Conservation (phyloP, 2,113 vertebrate species). For the Phodopus roborovskii region DNA sequence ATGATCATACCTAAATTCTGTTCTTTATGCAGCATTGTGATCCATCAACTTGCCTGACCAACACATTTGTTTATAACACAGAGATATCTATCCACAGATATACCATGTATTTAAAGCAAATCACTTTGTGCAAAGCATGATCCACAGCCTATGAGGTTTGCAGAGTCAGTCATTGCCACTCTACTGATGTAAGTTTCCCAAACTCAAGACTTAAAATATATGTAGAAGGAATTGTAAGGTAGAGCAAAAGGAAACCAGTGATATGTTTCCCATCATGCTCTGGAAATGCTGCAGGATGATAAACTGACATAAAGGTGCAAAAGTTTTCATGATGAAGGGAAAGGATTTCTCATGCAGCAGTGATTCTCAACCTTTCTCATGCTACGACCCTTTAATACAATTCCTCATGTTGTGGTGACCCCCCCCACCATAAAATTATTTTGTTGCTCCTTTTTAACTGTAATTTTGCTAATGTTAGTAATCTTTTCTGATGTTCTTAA, state of each 20-base stretch:
- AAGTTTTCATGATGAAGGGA: background rate
- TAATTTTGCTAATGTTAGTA: background rate
- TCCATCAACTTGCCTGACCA: background rate
- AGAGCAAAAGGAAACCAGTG: background rate
- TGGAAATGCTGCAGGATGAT: background rate
- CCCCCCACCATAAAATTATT: too few relatives aligned
- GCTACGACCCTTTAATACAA: background rate
- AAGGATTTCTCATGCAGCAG: background rate
- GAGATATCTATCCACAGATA: background rate
- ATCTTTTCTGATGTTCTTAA: background rate
- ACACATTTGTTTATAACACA: background rate
- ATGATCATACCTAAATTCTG: background rate
- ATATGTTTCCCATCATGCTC: background rate
- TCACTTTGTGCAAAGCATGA: background rate
- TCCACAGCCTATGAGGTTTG: background rate
- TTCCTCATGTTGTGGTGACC: background rate
- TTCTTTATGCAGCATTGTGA: background rate
- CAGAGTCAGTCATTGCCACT: background rate
- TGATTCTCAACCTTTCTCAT: background rate
- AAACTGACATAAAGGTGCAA: background rate
- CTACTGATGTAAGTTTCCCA: background rate
- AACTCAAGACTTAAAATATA: constrained; percentile 11
- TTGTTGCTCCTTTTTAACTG: background rate
- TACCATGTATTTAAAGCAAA: background rate
- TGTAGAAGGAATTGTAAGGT: background rate